A percentile compares a stretch with the other conserved stretches of the same genome.
Conservation (phyloP, 2,888 invertebrate genomes). For the Holacanthella duospinosa region DNA sequence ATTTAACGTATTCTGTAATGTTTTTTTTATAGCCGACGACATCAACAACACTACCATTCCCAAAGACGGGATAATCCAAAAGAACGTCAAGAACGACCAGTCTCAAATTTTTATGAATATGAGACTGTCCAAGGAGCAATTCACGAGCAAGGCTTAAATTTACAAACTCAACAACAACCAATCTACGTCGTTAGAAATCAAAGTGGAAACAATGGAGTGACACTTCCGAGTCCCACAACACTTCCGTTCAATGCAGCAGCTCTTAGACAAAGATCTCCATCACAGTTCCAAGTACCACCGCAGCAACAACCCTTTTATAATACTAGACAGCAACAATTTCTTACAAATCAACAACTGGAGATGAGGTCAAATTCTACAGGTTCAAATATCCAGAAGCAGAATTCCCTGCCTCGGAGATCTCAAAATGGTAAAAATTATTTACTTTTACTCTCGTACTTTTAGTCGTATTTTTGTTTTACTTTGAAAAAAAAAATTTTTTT, state of each 20-base stretch:
- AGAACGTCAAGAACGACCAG: constrained; percentile 53
- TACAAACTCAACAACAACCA: constrained; percentile 10
- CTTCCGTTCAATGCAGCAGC: constrained; percentile 23
- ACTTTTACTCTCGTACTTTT: too few species aligned
- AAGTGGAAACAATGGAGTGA: constrained; percentile 32
- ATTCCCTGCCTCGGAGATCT: constrained; percentile 33
- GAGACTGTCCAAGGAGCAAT: constrained; percentile 51
- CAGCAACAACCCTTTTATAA: constrained; percentile 13
- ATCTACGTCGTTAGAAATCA: constrained; percentile 13
- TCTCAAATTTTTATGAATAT: constrained; percentile 75
- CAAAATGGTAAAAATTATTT: constrained; percentile 27
- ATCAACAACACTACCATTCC: constrained; percentile 53
- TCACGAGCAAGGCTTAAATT: constrained; percentile 16
- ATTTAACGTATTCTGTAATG: constrained; percentile 11
- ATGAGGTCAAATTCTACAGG: background rate
- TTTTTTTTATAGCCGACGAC: constrained; percentile 49
- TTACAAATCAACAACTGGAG: background rate
- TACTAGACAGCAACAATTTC: constrained; percentile 14
- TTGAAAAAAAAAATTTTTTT: too few species aligned
- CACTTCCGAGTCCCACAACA: constrained; percentile 33
- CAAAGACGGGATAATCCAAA: constrained; percentile 49
- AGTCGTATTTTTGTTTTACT: too few species aligned
- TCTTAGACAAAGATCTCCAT: constrained; percentile 27
- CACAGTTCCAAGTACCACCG: constrained; percentile 32
- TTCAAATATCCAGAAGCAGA: constrained; percentile 25